Percentiles rank a stretch among this genome's conserved stretches.
Conservation (phyloP, 2,888 invertebrate species). For the Drosophila monieri region DNA sequence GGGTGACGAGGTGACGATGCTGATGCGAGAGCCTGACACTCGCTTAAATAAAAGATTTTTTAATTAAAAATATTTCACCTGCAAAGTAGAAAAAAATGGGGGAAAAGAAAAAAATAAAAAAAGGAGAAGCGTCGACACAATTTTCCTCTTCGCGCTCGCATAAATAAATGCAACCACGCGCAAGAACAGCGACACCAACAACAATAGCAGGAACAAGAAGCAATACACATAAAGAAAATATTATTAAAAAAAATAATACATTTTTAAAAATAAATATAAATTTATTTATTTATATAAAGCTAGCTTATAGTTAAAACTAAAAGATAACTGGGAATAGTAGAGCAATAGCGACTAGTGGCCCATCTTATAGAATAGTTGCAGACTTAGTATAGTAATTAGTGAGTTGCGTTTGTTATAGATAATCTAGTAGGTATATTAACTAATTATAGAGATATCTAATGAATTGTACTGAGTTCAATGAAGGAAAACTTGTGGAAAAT, state of each 20-base stretch:
- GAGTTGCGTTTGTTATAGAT: no score
- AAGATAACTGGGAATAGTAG: no score
- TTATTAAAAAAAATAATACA: not conserved
- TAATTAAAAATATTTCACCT: slow-evolving; percentile 78
- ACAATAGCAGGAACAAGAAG: slow-evolving; percentile 3
- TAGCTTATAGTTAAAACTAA: no score
- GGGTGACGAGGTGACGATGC: slow-evolving; percentile 24
- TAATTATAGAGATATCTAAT: no score
- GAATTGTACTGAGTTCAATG: no score
- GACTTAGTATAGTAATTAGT: no score
- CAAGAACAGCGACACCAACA: slow-evolving; percentile 35
- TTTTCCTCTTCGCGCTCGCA: slow-evolving; percentile 67
- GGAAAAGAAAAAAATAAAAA: not conserved
- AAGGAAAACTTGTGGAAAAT: no score
- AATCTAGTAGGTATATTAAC: no score
- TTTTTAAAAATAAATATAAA: not conserved
- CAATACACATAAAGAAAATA: not conserved
- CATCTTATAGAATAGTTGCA: no score
- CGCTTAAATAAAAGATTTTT: slow-evolving; percentile 80
- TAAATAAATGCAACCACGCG: slow-evolving; percentile 71
- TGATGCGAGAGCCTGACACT: slow-evolving; percentile 50
- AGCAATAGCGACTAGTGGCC: no score
- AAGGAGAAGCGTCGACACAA: slow-evolving; percentile 59
- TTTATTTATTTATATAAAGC: no score
- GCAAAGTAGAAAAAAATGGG: slow-evolving; percentile 50